Evolutionary conservation across 1,140 invertebrate genomes (phyloP), one percentile per base, ranked within the genome.

Genomic region (Drosophila pectinifera): DNA sequence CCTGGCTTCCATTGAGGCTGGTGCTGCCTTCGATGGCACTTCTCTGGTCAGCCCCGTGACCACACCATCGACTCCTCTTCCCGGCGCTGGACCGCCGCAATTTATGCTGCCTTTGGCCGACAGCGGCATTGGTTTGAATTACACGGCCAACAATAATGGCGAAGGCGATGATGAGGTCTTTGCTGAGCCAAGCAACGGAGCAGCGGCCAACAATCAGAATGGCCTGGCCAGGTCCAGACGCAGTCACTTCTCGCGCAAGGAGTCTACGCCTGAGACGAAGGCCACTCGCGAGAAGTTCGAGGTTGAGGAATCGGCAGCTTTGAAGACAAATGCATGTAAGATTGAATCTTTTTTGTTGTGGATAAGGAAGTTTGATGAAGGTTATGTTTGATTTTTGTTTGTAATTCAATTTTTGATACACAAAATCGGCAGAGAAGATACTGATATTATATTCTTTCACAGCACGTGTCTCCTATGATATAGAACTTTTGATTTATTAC

Each of bases 231-330:
- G 92, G 38, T 92, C 92, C 1, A 80, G 92, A n/a, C 88, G 92
- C 55, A 92, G 91, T 67, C 92, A 92, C 63, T 92, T 92, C 49
- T 92, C 92, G 5, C 91, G 91, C 36, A 92, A 92, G 57, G 92
- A 92, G 54, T 91, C 90, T 5, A 91, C 90, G 11, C 88, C 91
- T 3, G 92, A 92, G 69, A 36, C 73, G 0, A 90, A 84, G 56
- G 67, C 63, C 18, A 55, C 48, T 26, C 86, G 81, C 14, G 81
- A 81, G 36, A 86, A 77, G 42, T 24, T 64, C 2, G 76, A 79
- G 5, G 64, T 61, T 22, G 80, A 89, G 41, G 85, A 86, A 43
- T 36, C 39, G 13, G 36, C 73, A 16, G 42, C 65, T 18, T 45
- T 76, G 5, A 89, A 90, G 45, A 69, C 67, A 51, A 90, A 63